phyloP scores from a whole-genome alignment of 2,113 vertebrate genomes.

The Chiloscyllium plagiosum region DNA sequence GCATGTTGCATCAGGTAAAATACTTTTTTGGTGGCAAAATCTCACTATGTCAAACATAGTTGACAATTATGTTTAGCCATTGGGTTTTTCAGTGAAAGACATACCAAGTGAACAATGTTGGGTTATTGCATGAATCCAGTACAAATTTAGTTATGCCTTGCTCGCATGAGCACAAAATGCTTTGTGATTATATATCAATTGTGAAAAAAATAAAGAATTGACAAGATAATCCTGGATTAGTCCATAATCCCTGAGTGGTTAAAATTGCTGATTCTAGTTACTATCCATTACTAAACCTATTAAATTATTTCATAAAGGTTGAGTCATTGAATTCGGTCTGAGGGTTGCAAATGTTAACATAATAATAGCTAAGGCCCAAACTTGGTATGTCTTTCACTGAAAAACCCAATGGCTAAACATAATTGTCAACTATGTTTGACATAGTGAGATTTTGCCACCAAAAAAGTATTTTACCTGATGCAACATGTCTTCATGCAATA shows the following conservation, averaged over 20 bases:
- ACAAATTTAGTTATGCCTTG: not conserved
- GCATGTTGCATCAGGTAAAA: not conserved
- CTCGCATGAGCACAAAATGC: not conserved
- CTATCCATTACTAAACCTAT: no score
- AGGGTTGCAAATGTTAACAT: not conserved
- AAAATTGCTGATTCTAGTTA: no score
- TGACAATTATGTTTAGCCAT: not conserved
- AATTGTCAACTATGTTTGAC: not conserved
- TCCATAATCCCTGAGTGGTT: not conserved
- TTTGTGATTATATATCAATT: not conserved
- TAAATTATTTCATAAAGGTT: not conserved
- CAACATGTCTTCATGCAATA: not conserved
- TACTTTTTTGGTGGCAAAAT: no score
- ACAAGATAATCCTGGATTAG: not conserved
- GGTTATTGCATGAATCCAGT: not conserved
- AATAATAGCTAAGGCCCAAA: not conserved
- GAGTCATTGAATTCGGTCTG: not conserved
- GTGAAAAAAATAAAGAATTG: not conserved
- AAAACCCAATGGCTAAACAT: not conserved
- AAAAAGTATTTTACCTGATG: not conserved
- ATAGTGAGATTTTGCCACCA: no score
- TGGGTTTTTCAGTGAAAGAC: not conserved
- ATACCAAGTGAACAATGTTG: not conserved
- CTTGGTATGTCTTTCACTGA: not conserved
- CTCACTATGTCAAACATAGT: no score